Evolutionary conservation across 2,888 invertebrate species (phyloP).

Genomic region (Laspeyria flexula): DNA sequence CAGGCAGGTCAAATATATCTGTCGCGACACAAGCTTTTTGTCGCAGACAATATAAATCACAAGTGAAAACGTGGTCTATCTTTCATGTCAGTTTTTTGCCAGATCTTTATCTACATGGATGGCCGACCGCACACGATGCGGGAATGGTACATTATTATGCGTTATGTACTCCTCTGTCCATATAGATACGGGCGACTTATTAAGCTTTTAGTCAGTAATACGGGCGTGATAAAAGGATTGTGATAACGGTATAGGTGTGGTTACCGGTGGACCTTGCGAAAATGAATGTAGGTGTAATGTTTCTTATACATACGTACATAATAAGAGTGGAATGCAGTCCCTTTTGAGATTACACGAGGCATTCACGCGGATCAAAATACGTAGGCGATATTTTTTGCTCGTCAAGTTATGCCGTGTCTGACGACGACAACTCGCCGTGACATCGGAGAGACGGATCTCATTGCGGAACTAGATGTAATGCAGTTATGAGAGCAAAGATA

Average conservation of each 20-base stretch:
- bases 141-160: slow-evolving; percentile 38
- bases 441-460: slow-evolving; percentile 43
- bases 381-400: slow-evolving; percentile 43
- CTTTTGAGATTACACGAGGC: slow-evolving; percentile 41
- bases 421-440: slow-evolving; percentile 7
- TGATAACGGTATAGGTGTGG: slow-evolving; percentile 53
- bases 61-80: slow-evolving; percentile 33
- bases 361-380: slow-evolving; percentile 47
- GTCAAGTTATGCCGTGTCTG: slow-evolving; percentile 29
- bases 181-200: slow-evolving; percentile 31
- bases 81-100: slow-evolving; percentile 44
- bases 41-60: slow-evolving; percentile 34
- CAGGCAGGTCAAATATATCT: slow-evolving; percentile 31
- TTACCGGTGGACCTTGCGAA: slow-evolving; percentile 52
- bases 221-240: slow-evolving; percentile 46
- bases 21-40: slow-evolving; percentile 31
- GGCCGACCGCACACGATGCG: slow-evolving; percentile 55
- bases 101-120: slow-evolving; percentile 47
- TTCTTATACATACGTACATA: slow-evolving; percentile 22
- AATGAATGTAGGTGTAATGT: slow-evolving; percentile 50
- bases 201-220: slow-evolving; percentile 21
- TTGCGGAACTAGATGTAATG: slow-evolving; percentile 51
- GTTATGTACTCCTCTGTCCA: slow-evolving; percentile 22
- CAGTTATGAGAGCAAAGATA: slow-evolving; percentile 41
- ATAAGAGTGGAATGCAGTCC: slow-evolving; percentile 46